Conservation (phyloP, 2,888 invertebrate species). For the Apamea sordens region DNA sequence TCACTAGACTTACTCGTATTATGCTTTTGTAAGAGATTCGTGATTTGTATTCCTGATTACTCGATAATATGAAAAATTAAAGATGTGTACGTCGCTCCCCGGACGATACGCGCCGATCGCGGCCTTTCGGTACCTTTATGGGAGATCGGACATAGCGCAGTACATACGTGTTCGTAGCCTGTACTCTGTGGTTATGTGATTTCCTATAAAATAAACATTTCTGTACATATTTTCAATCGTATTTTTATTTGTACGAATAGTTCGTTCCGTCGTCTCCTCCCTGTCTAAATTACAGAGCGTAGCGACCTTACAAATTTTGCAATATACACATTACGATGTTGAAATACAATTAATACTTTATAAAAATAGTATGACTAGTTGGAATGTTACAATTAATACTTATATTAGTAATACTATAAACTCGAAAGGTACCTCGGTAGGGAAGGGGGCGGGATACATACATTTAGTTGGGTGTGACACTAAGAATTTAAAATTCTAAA, state of each 20-base stretch:
- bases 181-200: constrained; percentile 84
- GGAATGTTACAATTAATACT: constrained; percentile 72
- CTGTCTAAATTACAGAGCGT: constrained; percentile 58
- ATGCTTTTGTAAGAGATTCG: constrained; percentile 90
- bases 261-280: constrained; percentile 63
- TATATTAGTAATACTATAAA: constrained; percentile 71
- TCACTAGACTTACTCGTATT: constrained; percentile 85
- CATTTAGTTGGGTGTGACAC: constrained; percentile 75
- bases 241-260: constrained; percentile 84
- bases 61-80: constrained; percentile 86
- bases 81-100: constrained; percentile 87
- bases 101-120: constrained; percentile 82
- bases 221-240: constrained; percentile 90
- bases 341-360: constrained; percentile 72
- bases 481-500: constrained; percentile 79
- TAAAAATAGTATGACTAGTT: constrained; percentile 80
- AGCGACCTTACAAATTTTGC: constrained; percentile 55
- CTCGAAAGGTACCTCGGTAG: constrained; percentile 72
- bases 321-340: constrained; percentile 65
- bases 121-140: constrained; percentile 81
- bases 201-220: constrained; percentile 89
- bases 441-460: constrained; percentile 75
- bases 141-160: constrained; percentile 82
- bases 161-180: constrained; percentile 81
- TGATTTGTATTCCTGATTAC: constrained; percentile 90